Base-by-base conservation (phyloP, 2,113 vertebrate species). In the Todiramphus saurophagus region DNA sequence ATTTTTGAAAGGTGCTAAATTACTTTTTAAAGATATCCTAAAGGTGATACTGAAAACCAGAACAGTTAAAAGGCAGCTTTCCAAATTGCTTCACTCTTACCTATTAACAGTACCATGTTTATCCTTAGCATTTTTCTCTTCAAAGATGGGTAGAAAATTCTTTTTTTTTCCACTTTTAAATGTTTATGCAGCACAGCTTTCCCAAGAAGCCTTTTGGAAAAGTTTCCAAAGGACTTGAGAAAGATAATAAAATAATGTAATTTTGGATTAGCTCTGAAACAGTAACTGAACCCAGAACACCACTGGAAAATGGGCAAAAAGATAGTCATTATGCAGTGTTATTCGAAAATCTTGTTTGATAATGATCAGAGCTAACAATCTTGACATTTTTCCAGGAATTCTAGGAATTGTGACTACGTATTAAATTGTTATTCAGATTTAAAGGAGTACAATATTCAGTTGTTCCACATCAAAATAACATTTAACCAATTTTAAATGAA, bases 1-100 rank as follows among this genome's bases (percentile, higher is more conserved):
- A 82, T 92, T 95, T 96, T 87, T 87, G 80, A 92, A 90, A 89
- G 86, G 83, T 87, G 80, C 69, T 78, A 87, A 81, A 93, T 92
- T 94, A 89, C 59, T 82, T 95, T 90, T 81, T 39, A 84, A 90
- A 94, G 86, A 64, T 95, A 87, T 16, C 83, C 56, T 60, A 70
- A 96, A 93, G 76, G 60, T 72, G 76, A 95, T 78, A 87, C 11
- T 82, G 90, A 75, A 96, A 95, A 85, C 37, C 58, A 87, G 48
- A 93, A 51, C 13, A 63, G 60, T 68, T 67, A 92, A 86, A 90
- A 93, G 30, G 43, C 39, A 91, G 44, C 16, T 46, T 87, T 89
- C 58, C 73, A 90, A 90, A 93, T 72, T 68, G 24, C 35, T 72
- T 90, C 56, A 25, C 17, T 81, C 33, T 83, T 83, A 43, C 43